Base-by-base conservation (phyloP, 2,888 invertebrate species). In the Octodonta nipae region DNA sequence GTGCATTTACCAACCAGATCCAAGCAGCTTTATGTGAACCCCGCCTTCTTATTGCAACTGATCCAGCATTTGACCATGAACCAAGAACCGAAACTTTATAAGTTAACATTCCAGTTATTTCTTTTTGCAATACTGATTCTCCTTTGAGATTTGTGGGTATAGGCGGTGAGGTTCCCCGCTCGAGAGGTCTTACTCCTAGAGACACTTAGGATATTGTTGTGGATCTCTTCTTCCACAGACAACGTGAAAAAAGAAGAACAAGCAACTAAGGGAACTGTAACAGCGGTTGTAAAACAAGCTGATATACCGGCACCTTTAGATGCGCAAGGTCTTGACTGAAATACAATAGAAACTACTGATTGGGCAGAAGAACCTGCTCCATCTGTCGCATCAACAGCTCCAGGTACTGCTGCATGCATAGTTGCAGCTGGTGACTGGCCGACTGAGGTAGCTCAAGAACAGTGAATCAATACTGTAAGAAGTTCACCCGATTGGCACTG, bases 41-140 rank as follows among this genome's bases (percentile, higher is more conserved):
- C 4, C 80, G 96, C 58, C 73, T 98, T 28, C 66, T 99, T 65
- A 85, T 98, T 40, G 91, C 98, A 24, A 83, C 95, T 42, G 96
- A 98, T 60, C 98, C 98, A 17, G 78, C 84, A 16, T 78, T 80
- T 43, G 91, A 91, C 60, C 88, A 91, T 56, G 92, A 92, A 64
- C 93, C 96, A 28, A 89, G 98, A 52, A 93, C 91, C 51, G 98
- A 99, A 67, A 96, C 96, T 26, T 92, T 93, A 4, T 98, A 98
- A 56, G 96, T 96, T 43, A 98, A 96, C 74, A 93, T 98, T 65
- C 96, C 98, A 11, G 96, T 99, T 20, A 96, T 98, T 70, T 95
- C 95, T 32, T 83, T 98, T 63, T 84, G 85, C 67, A 98, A 96
- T 63, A 93, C 95, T 31, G 98, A 99, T 62, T 92, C 93, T 3